These are phyloP conservation scores for Zosterops lateralis DNA, from an alignment of 2,113 vertebrate genomes.

Conservation along the genomic window DNA sequence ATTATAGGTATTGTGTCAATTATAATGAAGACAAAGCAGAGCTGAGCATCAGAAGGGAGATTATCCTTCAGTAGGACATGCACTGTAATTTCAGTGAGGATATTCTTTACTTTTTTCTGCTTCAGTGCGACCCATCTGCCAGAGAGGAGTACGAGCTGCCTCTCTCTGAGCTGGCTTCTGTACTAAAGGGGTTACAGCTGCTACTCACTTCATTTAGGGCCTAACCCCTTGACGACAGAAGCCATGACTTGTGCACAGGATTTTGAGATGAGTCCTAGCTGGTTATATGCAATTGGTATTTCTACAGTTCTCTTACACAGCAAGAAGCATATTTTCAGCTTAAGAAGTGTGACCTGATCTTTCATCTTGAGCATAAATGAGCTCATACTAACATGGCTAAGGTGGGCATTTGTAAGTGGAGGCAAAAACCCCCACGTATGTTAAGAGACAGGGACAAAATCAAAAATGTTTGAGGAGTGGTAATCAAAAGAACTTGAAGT, in stretches of 20 bases:
- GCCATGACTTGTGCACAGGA: not conserved
- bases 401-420: not conserved
- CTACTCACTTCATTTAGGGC: constrained; percentile 5
- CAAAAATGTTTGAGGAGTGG: not conserved
- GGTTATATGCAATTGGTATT: not conserved
- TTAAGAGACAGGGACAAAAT: not conserved
- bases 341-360: not conserved
- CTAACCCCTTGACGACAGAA: not conserved
- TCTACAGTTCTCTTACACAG: not conserved
- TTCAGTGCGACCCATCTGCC: not conserved
- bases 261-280: not conserved
- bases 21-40: not conserved
- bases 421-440: not conserved
- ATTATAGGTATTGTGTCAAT: not conserved
- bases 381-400: not conserved
- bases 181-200: not conserved
- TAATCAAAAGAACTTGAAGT: not conserved
- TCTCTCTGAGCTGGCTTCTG: not conserved
- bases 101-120: not conserved
- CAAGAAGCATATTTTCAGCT: not conserved
- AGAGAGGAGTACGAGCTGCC: not conserved
- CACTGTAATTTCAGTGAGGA: not conserved
- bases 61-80: not conserved
- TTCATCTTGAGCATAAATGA: not conserved
- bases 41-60: not conserved